Base-by-base conservation (phyloP, 2,888 invertebrate species). In the Iphiclides podalirius region DNA sequence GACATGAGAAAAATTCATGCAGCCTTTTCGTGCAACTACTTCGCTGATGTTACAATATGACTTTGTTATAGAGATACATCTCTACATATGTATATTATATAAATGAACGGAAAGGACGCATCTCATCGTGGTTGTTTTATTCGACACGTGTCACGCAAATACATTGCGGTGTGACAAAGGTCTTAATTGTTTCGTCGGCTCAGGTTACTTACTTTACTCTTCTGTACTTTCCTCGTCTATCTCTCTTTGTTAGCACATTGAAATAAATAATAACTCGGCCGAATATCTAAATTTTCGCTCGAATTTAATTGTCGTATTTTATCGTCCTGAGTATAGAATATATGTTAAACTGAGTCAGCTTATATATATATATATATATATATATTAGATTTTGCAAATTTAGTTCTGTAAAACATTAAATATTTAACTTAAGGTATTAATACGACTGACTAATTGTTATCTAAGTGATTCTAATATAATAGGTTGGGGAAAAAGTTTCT, bases 131-230 rank as follows among this genome's bases (percentile, higher is more conserved):
- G 23, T 41, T 13, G 35, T 4, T 43, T 43, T 36, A 36, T 43
- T 36, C 35, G 43, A 23, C 43, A 35, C 23, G 26, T 36, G 43
- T 43, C 34, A n/a, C 42, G 34, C 13, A 34, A 35, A 35, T 35
- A 36, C 23, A 26, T 23, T n/a, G 13, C 9, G 35, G 15, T 35
- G 14, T 36, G 43, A 43, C 43, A 35, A 35, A 43, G 43, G 43
- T 43, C 43, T 36, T 11, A 13, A 43, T 43, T 36, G 43, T 43
- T 36, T 36, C 35, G 34, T 14, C 9, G 43, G n/a, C 35, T 43
- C 12, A 9, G 35, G 35, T 43, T 43, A 35, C 34, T 4, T 8
- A 11, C 20, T 38, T 28, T 28, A 8, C 28, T 20, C 15, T 2
- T 8, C 14, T 12, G 20, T 20, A 20, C 3, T 6, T n/a, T n/a